Conservation (phyloP, 2,797 vertebrate species). For the Masticophis lateralis region DNA sequence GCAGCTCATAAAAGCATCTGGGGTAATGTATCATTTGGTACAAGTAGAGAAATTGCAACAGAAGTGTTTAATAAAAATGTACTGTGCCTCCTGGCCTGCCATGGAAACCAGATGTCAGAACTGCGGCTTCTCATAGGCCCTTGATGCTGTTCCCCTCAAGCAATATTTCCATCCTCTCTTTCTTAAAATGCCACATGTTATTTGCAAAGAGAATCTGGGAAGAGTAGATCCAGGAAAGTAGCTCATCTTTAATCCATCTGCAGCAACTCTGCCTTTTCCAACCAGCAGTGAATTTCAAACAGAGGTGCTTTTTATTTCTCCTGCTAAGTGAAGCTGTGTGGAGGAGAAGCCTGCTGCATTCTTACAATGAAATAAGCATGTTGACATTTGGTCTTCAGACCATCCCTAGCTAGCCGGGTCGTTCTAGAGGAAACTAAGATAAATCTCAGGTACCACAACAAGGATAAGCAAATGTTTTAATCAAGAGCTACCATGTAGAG, state of each 20-base stretch:
- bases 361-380: not conserved
- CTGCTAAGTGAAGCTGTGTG: not conserved
- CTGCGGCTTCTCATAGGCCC: not conserved
- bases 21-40: not conserved
- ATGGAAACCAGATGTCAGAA: not conserved
- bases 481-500: not conserved
- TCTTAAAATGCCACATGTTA: not conserved
- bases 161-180: not conserved
- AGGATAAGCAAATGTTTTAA: not conserved
- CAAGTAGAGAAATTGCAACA: not conserved
- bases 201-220: not conserved
- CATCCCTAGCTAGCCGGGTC: not conserved
- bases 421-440: not conserved
- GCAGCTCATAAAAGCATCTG: not conserved
- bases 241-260: not conserved
- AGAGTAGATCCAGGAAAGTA: not conserved
- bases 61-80: not conserved
- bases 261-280: not conserved
- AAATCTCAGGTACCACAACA: not conserved
- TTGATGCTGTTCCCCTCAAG: not conserved
- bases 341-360: not conserved
- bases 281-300: no score
- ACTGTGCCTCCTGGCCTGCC: not conserved
- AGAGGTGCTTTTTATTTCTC: not conserved
- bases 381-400: not conserved